phyloP scores from a whole-genome alignment of 2,888 invertebrate species.

The Penaeus monodon region DNA sequence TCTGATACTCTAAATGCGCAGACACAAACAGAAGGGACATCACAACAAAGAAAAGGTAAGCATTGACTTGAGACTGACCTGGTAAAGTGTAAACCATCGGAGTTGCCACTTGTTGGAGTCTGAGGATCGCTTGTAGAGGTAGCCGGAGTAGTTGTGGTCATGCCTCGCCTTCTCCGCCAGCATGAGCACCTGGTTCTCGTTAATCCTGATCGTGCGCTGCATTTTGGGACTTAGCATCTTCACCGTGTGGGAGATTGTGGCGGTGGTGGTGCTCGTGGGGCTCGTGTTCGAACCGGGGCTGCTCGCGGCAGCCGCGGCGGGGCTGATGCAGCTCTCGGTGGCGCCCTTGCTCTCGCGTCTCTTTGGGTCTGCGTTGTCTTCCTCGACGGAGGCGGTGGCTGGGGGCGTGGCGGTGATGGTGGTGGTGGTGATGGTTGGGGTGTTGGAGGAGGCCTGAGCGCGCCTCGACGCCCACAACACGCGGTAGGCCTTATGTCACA shows the following conservation, averaged over 20 bases:
- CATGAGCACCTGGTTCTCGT: slow-evolving; percentile 80
- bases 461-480: slow-evolving; percentile 45
- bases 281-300: slow-evolving; percentile 16
- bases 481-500: slow-evolving; percentile 56
- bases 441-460: slow-evolving; percentile 23
- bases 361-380: neutral
- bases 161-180: slow-evolving; percentile 87
- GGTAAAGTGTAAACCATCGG: slow-evolving; percentile 84
- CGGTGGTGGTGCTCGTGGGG: slow-evolving; percentile 48
- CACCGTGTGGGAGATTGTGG: slow-evolving; percentile 58
- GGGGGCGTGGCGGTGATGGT: slow-evolving; percentile 30
- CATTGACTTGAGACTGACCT: slow-evolving; percentile 74
- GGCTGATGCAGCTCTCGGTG: neutral
- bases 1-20: neutral
- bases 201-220: slow-evolving; percentile 86
- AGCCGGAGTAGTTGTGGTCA: slow-evolving; percentile 86
- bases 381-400: slow-evolving; percentile 5
- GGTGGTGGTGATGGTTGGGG: slow-evolving; percentile 10
- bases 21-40: neutral
- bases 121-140: slow-evolving; percentile 86
- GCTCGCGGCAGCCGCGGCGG: neutral
- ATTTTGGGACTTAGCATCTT: slow-evolving; percentile 85
- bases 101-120: slow-evolving; percentile 91
- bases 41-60: neutral
- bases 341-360: neutral